phyloP scores from a whole-genome alignment of 2,888 invertebrate species.

The Schrankia costaestrigalis region DNA sequence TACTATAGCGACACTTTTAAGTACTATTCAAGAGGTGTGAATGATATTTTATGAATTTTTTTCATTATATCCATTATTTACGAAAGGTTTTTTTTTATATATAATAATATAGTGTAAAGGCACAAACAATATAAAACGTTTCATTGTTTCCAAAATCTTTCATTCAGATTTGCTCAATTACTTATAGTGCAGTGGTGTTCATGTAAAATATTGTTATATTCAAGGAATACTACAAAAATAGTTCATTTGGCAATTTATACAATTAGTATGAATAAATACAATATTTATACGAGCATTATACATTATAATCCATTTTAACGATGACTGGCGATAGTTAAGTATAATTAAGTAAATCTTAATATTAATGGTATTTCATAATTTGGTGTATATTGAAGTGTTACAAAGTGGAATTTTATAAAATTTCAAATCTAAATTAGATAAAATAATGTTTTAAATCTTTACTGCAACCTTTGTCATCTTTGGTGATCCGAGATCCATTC shows the following conservation, averaged over 20 bases:
- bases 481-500: constrained; percentile 67
- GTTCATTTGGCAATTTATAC: constrained; percentile 72
- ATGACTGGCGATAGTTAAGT: constrained; percentile 29
- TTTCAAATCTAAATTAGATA: constrained; percentile 47
- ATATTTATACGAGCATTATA: constrained; percentile 30
- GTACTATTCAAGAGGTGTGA: constrained; percentile 41
- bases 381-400: constrained; percentile 56
- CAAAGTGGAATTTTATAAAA: constrained; percentile 68
- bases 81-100: constrained; percentile 47
- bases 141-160: constrained; percentile 35
- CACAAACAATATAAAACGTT: constrained; percentile 69
- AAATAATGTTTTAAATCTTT: constrained; percentile 57
- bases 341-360: constrained; percentile 35
- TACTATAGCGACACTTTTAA: constrained; percentile 58
- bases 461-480: constrained; percentile 75
- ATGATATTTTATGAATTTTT: constrained; percentile 22
- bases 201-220: constrained; percentile 49
- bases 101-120: constrained; percentile 59
- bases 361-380: constrained; percentile 40
- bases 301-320: constrained; percentile 24
- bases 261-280: constrained; percentile 45
- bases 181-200: constrained; percentile 26
- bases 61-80: constrained; percentile 33
- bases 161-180: constrained; percentile 24
- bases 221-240: constrained; percentile 74